Evolutionary conservation across 2,797 vertebrate genomes (phyloP).

Genomic region (Tangara arthus): DNA sequence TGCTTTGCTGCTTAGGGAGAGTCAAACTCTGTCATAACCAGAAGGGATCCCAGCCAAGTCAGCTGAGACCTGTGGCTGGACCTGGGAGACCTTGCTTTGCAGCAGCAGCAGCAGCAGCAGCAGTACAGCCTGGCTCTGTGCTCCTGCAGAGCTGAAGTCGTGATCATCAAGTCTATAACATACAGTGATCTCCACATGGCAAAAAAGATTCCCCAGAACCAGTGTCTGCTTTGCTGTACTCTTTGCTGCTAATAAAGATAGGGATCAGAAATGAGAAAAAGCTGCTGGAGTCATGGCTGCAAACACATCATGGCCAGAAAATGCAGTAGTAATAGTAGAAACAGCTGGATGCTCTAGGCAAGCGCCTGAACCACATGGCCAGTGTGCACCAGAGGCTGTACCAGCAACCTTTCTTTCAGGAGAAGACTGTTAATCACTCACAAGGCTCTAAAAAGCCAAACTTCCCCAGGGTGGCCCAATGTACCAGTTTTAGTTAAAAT

Average conservation of each 20-base stretch:
- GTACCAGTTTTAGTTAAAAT: neutral
- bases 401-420: neutral
- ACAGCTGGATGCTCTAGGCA: neutral
- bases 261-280: neutral
- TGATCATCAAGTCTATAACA: neutral
- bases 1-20: neutral
- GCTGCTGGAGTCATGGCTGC: neutral
- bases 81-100: neutral
- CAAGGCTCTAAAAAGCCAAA: neutral
- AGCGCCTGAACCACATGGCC: rapidly evolving
- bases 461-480: neutral
- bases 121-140: neutral
- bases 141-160: neutral
- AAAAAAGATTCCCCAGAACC: neutral
- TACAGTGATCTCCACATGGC: neutral
- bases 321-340: neutral
- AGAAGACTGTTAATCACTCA: neutral
- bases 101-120: neutral
- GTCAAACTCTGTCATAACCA: neutral
- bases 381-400: neutral
- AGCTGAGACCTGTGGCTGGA: rapidly evolving
- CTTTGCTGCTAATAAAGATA: neutral
- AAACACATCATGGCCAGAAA: neutral
- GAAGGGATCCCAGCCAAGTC: neutral
- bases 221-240: neutral